These are phyloP conservation scores for Maccullochella peelii DNA, from an alignment of 2,113 vertebrate genomes.

Conservation along the genomic window DNA sequence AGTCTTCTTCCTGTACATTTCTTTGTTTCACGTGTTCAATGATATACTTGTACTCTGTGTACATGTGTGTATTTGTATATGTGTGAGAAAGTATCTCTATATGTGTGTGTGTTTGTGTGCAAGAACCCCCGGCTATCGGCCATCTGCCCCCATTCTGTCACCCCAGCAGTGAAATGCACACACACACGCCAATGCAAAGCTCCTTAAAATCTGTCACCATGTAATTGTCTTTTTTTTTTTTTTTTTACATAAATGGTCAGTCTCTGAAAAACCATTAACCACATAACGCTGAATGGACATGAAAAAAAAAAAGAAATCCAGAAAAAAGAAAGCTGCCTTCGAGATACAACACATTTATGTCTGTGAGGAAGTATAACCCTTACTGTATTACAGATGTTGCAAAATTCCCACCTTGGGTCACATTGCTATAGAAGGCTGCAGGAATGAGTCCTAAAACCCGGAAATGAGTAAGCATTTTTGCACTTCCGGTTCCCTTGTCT, in stretches of 20 bases:
- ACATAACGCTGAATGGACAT: neutral
- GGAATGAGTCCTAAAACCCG: no score
- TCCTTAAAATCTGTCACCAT: neutral
- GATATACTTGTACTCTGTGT: neutral
- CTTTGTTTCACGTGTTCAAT: neutral
- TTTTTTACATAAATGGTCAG: neutral
- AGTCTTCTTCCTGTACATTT: neutral
- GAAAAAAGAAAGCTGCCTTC: neutral
- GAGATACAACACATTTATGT: neutral
- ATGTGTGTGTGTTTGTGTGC: constrained; percentile 22
- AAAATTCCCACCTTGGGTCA: neutral
- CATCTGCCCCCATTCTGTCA: constrained; percentile 79
- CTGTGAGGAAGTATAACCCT: neutral
- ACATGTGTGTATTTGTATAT: neutral
- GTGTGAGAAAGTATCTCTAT: neutral
- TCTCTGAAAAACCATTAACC: neutral
- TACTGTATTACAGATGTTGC: neutral
- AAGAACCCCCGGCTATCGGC: constrained; percentile 58
- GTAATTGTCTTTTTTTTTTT: neutral
- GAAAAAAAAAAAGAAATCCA: neutral
- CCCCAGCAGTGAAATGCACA: constrained; percentile 38
- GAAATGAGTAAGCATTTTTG: no score
- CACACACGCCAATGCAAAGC: constrained; percentile 29
- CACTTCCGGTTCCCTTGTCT: no score
- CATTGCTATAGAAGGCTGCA: no score